Evolutionary conservation across 2,113 vertebrate species (phyloP), one percentile per base, ranked within the genome.

Genomic region (Gnathonemus echidnorhynchus): DNA sequence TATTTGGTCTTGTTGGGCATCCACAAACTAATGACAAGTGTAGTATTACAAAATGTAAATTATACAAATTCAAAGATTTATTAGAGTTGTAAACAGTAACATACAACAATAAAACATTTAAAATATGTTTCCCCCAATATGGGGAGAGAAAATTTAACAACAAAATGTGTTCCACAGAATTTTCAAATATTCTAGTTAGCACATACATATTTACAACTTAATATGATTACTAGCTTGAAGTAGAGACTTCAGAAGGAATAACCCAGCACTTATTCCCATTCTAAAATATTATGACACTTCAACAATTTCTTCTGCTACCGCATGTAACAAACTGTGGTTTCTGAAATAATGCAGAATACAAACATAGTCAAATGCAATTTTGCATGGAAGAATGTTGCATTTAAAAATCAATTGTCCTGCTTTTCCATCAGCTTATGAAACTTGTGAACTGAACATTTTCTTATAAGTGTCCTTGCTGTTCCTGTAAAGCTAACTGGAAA

Each of bases 41-140:
- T 42, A 80, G 15, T 80, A 80, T 42, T 42, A 80, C 35, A 19
- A 13, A 42, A 80, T 17, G 42, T 66, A 56, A 88, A 66, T 90
- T 58, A 62, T 86, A 85, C 39, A 90, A 90, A 89, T 46, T 24
- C 31, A 21, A 89, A 45, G 45, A 62, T 90, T 90, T 87, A 90
- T 90, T 90, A 53, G 53, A 86, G 53, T 90, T 88, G 31, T 42
- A 87, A 90, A 90, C 89, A 66, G 89, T 87, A 87, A 70, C 70
- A 77, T 88, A 90, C 62, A 74, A 88, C 84, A 87, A 90, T 46
- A 89, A 19, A 74, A 74, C 84, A 87, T 86, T 39, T 83, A 56
- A 89, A 85, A 53, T 27, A 48, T 46, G 46, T 90, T 86, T 90
- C 50, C 86, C 90, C 66, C 90, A 90, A 90, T 90, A 83, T 90